Conservation (phyloP, 2,888 invertebrate species). For the Halictus quadricinctus region DNA sequence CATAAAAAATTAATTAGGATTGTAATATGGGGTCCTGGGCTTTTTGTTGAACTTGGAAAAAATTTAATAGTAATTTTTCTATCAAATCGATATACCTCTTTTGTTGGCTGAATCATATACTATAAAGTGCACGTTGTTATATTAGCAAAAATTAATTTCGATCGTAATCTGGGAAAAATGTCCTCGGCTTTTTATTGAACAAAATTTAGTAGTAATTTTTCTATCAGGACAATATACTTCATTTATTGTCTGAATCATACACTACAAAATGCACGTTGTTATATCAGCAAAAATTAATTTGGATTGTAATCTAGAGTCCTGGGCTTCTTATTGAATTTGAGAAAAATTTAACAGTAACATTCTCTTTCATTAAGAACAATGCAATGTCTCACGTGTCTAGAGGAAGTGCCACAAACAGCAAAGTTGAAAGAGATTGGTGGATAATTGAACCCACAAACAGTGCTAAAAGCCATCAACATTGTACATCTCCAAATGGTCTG, state of each 20-base stretch:
- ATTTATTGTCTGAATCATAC: no score
- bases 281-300: no score
- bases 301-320: no score
- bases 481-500: background rate
- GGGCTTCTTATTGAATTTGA: no score
- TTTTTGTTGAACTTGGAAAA: background rate
- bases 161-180: no score
- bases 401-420: background rate
- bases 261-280: no score
- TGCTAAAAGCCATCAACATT: background rate
- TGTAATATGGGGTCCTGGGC: background rate
- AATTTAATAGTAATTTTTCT: background rate
- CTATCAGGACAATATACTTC: no score
- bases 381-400: background rate
- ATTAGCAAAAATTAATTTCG: background rate
- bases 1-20: background rate
- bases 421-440: background rate
- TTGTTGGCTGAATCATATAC: no score
- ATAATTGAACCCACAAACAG: background rate
- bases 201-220: no score
- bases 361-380: background rate
- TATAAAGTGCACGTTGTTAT: no score
- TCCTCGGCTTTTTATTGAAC: no score
- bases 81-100: background rate
- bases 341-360: no score